Conservation (phyloP, 2,888 invertebrate species). For the Lypha dubia region DNA sequence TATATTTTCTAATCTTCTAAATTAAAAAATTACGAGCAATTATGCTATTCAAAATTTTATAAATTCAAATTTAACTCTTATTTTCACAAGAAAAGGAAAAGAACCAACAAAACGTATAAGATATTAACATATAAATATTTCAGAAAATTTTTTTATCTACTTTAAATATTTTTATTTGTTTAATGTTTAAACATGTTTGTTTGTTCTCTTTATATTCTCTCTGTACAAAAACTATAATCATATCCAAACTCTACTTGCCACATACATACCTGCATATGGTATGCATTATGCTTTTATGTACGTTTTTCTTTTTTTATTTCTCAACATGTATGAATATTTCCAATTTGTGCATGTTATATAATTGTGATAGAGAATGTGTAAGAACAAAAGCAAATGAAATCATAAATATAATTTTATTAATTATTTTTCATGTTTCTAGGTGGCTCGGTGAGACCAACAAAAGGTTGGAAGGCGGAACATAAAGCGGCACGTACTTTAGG, state of each 20-base stretch:
- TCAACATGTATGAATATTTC: conserved; percentile 21
- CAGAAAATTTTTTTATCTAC: not conserved
- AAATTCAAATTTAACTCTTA: not conserved
- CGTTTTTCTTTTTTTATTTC: not conserved
- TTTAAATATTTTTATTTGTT: not conserved
- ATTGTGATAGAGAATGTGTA: conserved; percentile 15
- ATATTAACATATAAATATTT: not conserved
- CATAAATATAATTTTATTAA: conserved; percentile 51
- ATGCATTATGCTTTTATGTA: conserved; percentile 22
- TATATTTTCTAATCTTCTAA: not conserved
- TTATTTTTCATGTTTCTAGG: conserved; percentile 78
- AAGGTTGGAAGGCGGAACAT: conserved; percentile 94
- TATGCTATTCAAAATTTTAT: not conserved
- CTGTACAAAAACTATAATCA: conserved; percentile 26
- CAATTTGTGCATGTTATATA: conserved; percentile 25
- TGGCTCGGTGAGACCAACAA: conserved; percentile 87
- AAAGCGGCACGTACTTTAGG: conserved; percentile 97
- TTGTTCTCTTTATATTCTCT: not conserved
- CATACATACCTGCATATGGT: too few relatives aligned
- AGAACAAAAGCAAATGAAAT: not conserved
- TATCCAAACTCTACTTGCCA: conserved; percentile 33
- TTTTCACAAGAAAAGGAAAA: not conserved
- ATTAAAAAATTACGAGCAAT: not conserved
- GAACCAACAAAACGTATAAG: not conserved
- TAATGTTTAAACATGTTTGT: not conserved